Evolutionary conservation across 1,140 invertebrate species (phyloP).

Genomic region (Lordiphosa collinella): DNA sequence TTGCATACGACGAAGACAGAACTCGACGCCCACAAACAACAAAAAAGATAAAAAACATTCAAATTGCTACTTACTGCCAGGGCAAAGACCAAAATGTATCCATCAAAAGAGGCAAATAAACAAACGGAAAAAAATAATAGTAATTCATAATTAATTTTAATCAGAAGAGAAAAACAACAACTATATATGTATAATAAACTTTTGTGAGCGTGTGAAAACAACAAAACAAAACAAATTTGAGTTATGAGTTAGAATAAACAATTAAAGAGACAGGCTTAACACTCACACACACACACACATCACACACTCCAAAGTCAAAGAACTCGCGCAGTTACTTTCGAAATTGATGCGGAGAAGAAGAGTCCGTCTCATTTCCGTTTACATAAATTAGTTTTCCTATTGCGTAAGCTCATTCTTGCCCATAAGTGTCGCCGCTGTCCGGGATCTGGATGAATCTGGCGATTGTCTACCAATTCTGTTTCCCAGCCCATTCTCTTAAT

Average conservation of each 20-base stretch:
- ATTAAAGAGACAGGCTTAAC: conserved; percentile 40
- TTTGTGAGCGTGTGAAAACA: conserved; percentile 37
- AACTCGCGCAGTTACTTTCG: conserved; percentile 63
- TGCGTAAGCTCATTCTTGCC: conserved; percentile 45
- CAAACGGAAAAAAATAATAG: conserved; percentile 25
- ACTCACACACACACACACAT: background rate
- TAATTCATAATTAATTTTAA: conserved; percentile 37
- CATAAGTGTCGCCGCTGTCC: conserved; percentile 38
- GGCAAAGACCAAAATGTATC: conserved; percentile 39
- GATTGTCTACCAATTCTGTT: conserved; percentile 23
- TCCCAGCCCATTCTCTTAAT: conserved; percentile 13
- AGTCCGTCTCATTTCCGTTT: conserved; percentile 51
- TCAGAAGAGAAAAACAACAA: conserved; percentile 14
- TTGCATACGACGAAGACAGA: conserved; percentile 27
- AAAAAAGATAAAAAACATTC: background rate
- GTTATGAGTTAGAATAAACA: conserved; percentile 45
- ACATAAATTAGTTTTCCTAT: conserved; percentile 58
- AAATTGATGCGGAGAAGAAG: conserved; percentile 5
- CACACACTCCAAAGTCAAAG: conserved; percentile 49
- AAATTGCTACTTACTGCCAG: conserved; percentile 65
- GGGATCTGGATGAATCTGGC: conserved; percentile 19
- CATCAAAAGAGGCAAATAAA: conserved; percentile 35
- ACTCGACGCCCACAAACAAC: background rate
- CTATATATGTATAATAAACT: conserved; percentile 24
- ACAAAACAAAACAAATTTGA: conserved; percentile 49